Evolutionary conservation across 2,113 vertebrate species (phyloP), one percentile per base, ranked within the genome.

Genomic region (Plotosus lineatus): DNA sequence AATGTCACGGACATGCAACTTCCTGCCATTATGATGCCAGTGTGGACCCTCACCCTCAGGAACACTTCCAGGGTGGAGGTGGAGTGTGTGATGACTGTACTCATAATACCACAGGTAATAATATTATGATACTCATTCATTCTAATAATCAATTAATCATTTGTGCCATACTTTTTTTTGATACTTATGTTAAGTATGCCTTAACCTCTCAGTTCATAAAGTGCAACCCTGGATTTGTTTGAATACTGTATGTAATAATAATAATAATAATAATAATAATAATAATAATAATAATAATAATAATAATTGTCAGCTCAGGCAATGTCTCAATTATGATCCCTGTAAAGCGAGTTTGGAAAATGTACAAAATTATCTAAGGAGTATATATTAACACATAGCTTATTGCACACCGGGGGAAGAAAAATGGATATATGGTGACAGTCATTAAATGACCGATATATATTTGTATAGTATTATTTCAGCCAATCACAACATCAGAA

Each of bases 11-110:
- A 82, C 97, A 97, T 36, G 89, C 96, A 58, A 56, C 82, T 48
- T 95, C 94, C 83, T 98, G 96, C 88, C 95, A 97, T 88, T 96
- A 98, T 12, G 84, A 96, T 4, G 80, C 85, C 36, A 84, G 84
- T 0, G 42, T 88, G 44, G 96, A 98, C 84, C 91, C 91, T 28
- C 94, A 95, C 88, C 95, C 96, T 48, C 55, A 82, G 55, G 95
- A 97, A 4, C 91, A 96, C 82, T 88, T 91, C 83, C 89, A 86
- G 75, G 97, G 95, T 0, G 91, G 96, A 0, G 96, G 95, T 0
- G 96, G 97, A 14, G 89, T 96, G 28, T 99, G 96, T 89, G 94
- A 96, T 58, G 77, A 90, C 75, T 98, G 97, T 86, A 92, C 92
- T 71, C 95, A 97, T 85, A 94, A 95, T 83, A 98, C 95, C 1